A percentile compares a stretch with the other conserved stretches of the same genome.
phyloP scores from a whole-genome alignment of 2,888 invertebrate species.

The Agrotis ipsilon region DNA sequence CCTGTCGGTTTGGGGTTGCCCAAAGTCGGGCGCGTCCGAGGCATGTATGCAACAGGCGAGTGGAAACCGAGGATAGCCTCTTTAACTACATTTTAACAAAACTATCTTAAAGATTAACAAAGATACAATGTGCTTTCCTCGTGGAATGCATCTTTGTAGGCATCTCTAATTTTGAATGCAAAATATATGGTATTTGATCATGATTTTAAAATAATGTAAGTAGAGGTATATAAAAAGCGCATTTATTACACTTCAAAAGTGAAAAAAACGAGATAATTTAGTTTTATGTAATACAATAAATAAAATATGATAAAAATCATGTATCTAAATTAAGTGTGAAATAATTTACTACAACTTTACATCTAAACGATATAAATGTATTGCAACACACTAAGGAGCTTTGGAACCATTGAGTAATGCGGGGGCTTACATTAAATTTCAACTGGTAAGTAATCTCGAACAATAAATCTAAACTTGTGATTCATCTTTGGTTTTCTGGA shows the following conservation, averaged over 20 bases:
- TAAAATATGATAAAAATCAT: constrained; percentile 88
- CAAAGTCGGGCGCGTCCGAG: constrained; percentile 65
- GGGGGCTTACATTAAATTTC: constrained; percentile 82
- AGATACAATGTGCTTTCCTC: constrained; percentile 84
- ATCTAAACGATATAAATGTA: constrained; percentile 89
- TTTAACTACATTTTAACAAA: constrained; percentile 84
- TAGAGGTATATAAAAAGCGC: constrained; percentile 90
- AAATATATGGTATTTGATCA: constrained; percentile 88
- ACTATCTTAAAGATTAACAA: constrained; percentile 82
- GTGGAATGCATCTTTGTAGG: constrained; percentile 87
- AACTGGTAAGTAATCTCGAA: constrained; percentile 84
- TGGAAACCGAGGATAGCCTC: constrained; percentile 90
- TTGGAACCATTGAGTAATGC: constrained; percentile 88
- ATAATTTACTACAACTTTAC: constrained; percentile 91
- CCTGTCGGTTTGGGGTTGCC: constrained; percentile 85
- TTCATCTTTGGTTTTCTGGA: constrained; percentile 89
- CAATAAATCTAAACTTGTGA: constrained; percentile 87
- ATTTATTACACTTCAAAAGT: constrained; percentile 88
- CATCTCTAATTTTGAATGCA: constrained; percentile 82
- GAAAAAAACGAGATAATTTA: constrained; percentile 87
- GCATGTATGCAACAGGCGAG: constrained; percentile 84
- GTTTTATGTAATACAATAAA: constrained; percentile 87
- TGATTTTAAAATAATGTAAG: constrained; percentile 88
- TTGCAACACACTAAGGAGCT: constrained; percentile 90
- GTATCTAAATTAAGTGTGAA: constrained; percentile 89